phyloP scores from a whole-genome alignment of 2,888 invertebrate genomes.

The Gari tellinella region DNA sequence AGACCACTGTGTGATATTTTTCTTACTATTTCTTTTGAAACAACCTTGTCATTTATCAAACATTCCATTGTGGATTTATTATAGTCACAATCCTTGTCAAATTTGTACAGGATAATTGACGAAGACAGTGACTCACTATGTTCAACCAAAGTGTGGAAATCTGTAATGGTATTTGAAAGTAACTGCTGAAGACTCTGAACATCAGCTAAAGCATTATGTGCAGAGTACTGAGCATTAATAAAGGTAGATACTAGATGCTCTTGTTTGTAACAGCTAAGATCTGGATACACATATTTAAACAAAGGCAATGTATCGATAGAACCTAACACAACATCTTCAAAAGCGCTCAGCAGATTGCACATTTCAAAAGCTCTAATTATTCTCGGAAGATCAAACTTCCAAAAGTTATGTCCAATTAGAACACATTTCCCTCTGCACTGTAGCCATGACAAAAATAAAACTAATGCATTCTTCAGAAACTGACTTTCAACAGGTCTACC shows the following conservation, averaged over 20 bases:
- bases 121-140: too few species aligned
- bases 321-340: neutral
- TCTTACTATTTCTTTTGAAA: too few species aligned
- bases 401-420: slow-evolving; percentile 11
- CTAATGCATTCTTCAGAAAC: neutral
- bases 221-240: slow-evolving; percentile 6
- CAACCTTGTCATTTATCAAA: too few species aligned
- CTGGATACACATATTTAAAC: neutral
- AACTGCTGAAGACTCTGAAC: slow-evolving; percentile 13
- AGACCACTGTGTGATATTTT: too few species aligned
- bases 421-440: neutral
- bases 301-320: neutral
- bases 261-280: neutral
- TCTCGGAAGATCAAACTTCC: slow-evolving; percentile 7
- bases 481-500: neutral
- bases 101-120: too few species aligned
- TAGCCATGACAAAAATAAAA: slow-evolving; percentile 9
- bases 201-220: slow-evolving; percentile 27
- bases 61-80: too few species aligned
- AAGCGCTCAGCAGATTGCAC: neutral
- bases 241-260: neutral
- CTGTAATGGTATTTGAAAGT: too few species aligned
- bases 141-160: too few species aligned
- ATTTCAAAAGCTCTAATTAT: slow-evolving; percentile 6
- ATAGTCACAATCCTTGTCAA: too few species aligned